Percentiles rank a stretch among this genome's conserved stretches.
Conservation (phyloP, 2,113 vertebrate genomes). For the Girardinichthys multiradiatus region DNA sequence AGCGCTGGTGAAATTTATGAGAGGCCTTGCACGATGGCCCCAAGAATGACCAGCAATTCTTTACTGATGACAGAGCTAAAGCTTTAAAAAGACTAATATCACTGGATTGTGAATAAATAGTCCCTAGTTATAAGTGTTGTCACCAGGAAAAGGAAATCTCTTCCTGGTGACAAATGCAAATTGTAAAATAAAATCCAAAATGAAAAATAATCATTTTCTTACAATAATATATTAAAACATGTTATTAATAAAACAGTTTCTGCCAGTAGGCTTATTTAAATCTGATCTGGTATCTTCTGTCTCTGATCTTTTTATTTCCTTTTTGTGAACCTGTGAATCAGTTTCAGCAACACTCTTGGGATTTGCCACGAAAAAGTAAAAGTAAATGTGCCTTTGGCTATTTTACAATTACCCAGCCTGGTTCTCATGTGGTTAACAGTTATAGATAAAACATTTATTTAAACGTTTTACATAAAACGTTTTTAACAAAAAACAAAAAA, state of each 20-base stretch:
- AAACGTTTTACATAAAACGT: too few species aligned
- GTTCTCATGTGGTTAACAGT: neutral
- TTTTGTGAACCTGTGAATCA: neutral
- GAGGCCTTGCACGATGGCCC: constrained; percentile 72
- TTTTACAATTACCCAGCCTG: neutral
- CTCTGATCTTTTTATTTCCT: neutral
- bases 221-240: neutral
- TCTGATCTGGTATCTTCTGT: neutral
- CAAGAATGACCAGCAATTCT: constrained; percentile 55
- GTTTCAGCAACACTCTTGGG: neutral
- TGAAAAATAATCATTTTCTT: constrained; percentile 7
- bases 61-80: constrained; percentile 65
- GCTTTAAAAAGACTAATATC: constrained; percentile 66
- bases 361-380: neutral
- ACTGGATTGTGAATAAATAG: constrained; percentile 66
- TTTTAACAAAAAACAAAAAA: too few species aligned
- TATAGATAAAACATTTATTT: too few species aligned
- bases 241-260: neutral
- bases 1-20: constrained; percentile 70
- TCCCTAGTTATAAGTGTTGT: constrained; percentile 49
- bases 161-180: too few species aligned
- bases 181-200: constrained; percentile 41
- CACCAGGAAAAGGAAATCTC: constrained; percentile 43
- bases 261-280: neutral
- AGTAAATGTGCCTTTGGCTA: too few species aligned